Base-by-base conservation (phyloP, 2,888 invertebrate species). In the Cheilosia grossa region DNA sequence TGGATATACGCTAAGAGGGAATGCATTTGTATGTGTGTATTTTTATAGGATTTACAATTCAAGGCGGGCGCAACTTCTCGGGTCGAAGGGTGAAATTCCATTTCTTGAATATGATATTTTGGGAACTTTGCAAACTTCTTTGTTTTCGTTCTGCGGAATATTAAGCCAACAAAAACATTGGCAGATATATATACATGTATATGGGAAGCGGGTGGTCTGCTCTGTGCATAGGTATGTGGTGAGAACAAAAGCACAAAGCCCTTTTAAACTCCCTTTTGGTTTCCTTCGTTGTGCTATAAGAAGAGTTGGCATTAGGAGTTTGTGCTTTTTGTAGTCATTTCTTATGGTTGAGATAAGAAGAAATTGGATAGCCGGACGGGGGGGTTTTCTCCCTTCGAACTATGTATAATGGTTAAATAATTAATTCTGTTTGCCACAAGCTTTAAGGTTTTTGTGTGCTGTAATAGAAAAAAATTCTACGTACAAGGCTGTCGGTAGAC, bases 81-180 rank as follows among this genome's bases (percentile, higher is more conserved):
- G 47, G 37, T 58, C 51, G 19, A 66, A 47, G 37, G 56, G 37
- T 63, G 53, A 37, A 73, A 63, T 64, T 44, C 13, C 13, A 37
- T 37, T 17, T 58, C 73, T 74, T 42, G 10, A 75, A 58, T 49
- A 42, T 42, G 17, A 58, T 77, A 51, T 67, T 67, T 77, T 66
- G 64, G 56, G 58, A 58, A 59, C 30, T 42, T 42, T n/a, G 21
- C 15, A 27, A 77, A 59, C n/a, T 42, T 67, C 40, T 30, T 47
- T 66, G 49, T 67, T 75, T 74, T 75, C 53, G 49, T 77, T 67
- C 59, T 53, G 37, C 21, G 10, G 59, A 77, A 69, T 69, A 53
- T 51, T 53, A 54, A 69, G 47, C 42, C 33, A 54, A 59, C 33
- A 69, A 54, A 75, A 74, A 66, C n/a, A 73, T 24, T 44, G 17